Conservation (phyloP, 2,888 invertebrate genomes). For the Dioctria rufipes region DNA sequence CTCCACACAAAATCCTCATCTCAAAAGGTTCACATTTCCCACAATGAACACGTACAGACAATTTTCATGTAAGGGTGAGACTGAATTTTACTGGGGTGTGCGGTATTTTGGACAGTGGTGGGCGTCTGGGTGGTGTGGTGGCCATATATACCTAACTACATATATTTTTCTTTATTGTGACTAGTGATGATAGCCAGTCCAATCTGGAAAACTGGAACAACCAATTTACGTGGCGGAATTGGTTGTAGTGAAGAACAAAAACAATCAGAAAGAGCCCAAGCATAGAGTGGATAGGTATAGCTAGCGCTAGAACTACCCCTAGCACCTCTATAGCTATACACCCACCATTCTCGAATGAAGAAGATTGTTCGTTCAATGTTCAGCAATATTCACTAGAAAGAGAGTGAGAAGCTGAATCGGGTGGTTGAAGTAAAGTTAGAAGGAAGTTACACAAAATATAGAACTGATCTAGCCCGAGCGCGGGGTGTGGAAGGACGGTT, state of each 20-base stretch:
- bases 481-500: too few relatives aligned
- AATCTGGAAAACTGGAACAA: slow-evolving; percentile 54
- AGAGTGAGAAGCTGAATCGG: background rate
- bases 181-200: slow-evolving; percentile 55
- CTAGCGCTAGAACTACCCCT: too few relatives aligned
- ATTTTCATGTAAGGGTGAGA: slow-evolving; percentile 11
- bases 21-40: slow-evolving; percentile 45
- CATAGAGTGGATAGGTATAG: background rate
- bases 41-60: slow-evolving; percentile 39
- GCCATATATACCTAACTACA: slow-evolving; percentile 22
- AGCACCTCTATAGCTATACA: slow-evolving; percentile 17
- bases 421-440: background rate
- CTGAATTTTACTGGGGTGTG: background rate
- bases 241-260: slow-evolving; percentile 34
- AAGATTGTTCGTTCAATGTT: background rate
- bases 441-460: background rate
- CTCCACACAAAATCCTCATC: slow-evolving; percentile 29
- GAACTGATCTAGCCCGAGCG: background rate
- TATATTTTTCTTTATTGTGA: slow-evolving; percentile 56
- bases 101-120: background rate
- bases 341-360: background rate
- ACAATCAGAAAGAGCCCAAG: slow-evolving; percentile 34
- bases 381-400: too few relatives aligned
- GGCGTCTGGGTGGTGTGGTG: background rate
- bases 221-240: slow-evolving; percentile 51